These are phyloP conservation scores for Trogon surrucura DNA, from an alignment of 2,113 vertebrate species.

Conservation along the genomic window DNA sequence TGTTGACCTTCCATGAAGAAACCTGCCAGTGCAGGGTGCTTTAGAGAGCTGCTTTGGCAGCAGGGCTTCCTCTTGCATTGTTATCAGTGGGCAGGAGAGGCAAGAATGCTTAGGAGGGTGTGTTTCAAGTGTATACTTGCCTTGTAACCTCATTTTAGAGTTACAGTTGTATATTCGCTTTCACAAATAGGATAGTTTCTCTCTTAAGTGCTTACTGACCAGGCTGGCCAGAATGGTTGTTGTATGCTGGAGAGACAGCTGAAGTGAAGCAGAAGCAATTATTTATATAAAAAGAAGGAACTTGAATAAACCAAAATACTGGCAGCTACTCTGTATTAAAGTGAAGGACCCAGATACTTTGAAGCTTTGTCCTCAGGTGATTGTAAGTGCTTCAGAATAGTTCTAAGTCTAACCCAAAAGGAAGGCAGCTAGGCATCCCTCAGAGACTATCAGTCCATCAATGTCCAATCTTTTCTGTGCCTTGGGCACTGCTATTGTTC, in stretches of 20 bases:
- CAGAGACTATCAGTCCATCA: not conserved
- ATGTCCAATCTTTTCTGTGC: not conserved
- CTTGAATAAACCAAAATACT: constrained; percentile 8
- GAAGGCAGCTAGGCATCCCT: not conserved
- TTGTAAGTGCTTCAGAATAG: not conserved
- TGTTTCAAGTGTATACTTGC: not conserved
- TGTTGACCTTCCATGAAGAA: not conserved
- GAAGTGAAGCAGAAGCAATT: constrained; percentile 49
- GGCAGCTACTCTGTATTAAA: not conserved
- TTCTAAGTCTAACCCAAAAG: not conserved
- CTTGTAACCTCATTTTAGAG: not conserved
- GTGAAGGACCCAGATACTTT: not conserved
- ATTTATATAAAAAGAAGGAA: constrained; percentile 26
- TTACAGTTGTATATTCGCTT: not conserved
- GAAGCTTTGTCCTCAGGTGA: constrained; percentile 8
- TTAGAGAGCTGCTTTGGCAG: not conserved
- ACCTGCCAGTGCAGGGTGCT: not conserved
- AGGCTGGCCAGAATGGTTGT: not conserved
- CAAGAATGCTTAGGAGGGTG: not conserved
- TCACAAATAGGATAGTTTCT: not conserved
- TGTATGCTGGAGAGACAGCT: not conserved
- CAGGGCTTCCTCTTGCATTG: not conserved
- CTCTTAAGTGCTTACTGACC: not conserved
- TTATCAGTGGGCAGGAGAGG: not conserved
- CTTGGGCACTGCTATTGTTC: not conserved